Conservation (phyloP, 2,797 vertebrate genomes). For the Schizothorax lantsangensis region DNA sequence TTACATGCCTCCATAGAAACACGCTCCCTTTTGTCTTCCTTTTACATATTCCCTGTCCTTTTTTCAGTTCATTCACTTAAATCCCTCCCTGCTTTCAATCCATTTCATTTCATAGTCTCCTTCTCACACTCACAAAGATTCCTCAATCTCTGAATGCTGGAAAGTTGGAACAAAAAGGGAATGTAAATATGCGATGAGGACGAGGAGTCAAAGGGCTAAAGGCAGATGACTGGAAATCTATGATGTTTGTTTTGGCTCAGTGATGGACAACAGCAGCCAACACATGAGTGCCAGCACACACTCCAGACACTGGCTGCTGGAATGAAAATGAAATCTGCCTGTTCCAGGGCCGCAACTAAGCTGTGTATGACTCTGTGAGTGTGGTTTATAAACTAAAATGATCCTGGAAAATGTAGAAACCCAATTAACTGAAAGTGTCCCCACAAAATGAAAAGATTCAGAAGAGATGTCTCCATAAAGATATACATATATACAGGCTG, state of each 20-base stretch:
- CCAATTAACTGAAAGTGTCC: not conserved
- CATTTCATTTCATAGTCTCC: not conserved
- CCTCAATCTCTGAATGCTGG: conserved; percentile 22
- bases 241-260: conserved; percentile 63
- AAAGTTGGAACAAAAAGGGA: not conserved
- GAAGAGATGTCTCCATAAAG: not conserved
- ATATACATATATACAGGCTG: not conserved
- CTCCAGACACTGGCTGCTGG: conserved; percentile 45
- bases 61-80: not conserved
- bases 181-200: not conserved
- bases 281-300: conserved; percentile 58
- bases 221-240: conserved; percentile 67
- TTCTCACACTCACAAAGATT: conserved; percentile 48
- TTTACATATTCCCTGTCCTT: not conserved
- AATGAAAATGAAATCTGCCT: conserved; percentile 50
- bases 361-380: conserved; percentile 22
- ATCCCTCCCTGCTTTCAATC: not conserved
- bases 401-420: not conserved
- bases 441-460: not conserved
- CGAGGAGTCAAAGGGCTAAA: conserved; percentile 57
- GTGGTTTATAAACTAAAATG: conserved; percentile 1
- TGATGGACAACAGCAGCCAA: conserved; percentile 52
- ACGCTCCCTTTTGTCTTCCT: conserved; percentile 29
- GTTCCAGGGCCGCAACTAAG: conserved; percentile 44
- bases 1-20: not conserved